These are phyloP conservation scores for Wasmannia auropunctata DNA, from an alignment of 1,140 invertebrate species.

Conservation along the genomic window DNA sequence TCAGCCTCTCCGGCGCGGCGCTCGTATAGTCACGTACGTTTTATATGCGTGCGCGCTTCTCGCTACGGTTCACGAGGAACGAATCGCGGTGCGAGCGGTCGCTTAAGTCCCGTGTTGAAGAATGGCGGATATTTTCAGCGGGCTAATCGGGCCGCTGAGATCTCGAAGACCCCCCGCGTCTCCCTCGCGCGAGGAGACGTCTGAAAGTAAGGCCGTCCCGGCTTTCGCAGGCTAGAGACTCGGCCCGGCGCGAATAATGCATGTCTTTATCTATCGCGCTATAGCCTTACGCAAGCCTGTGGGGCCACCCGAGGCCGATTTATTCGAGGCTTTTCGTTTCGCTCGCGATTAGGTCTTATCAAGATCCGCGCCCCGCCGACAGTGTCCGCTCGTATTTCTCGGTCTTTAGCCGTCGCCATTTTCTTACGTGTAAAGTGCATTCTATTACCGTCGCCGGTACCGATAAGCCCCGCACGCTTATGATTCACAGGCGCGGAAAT, in stretches of 20 bases:
- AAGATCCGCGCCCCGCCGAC: constrained; percentile 30
- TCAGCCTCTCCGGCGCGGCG: no score
- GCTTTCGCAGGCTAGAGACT: constrained; percentile 15
- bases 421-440: constrained; percentile 31
- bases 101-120: background rate
- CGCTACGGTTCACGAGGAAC: background rate
- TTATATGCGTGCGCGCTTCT: background rate
- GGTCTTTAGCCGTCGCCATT: constrained; percentile 18
- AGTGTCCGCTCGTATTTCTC: constrained; percentile 52
- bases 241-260: constrained; percentile 34
- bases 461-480: constrained; percentile 15
- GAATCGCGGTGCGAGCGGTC: background rate
- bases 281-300: constrained; percentile 34
- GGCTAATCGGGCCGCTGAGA: background rate
- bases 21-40: no score
- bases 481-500: constrained; percentile 26
- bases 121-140: background rate
- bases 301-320: constrained; percentile 34
- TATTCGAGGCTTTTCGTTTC: constrained; percentile 53
- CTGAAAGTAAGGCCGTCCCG: constrained; percentile 1
- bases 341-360: constrained; percentile 50
- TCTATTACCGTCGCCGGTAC: constrained; percentile 5
- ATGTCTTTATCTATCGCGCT: constrained; percentile 47
- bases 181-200: background rate
- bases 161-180: no score